Evolutionary conservation across 2,797 vertebrate species (phyloP).

Genomic region (Eulemur mongoz): DNA sequence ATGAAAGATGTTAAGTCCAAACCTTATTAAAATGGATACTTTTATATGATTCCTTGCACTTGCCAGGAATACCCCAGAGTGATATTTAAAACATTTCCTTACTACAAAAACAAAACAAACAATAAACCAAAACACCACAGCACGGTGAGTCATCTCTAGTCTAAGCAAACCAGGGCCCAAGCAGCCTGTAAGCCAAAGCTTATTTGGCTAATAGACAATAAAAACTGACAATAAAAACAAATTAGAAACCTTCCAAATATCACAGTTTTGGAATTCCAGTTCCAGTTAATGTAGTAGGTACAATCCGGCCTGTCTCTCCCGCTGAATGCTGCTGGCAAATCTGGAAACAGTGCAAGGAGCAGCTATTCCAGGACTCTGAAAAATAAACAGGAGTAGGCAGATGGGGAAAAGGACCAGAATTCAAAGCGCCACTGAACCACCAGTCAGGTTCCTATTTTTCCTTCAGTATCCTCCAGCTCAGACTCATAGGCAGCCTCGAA

Average conservation of each 20-base stretch:
- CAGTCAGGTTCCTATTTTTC: neutral
- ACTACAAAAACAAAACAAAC: slow-evolving; percentile 47
- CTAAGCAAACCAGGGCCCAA: neutral
- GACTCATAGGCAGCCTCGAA: neutral
- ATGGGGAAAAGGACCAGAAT: neutral
- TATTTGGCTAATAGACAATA: slow-evolving; percentile 5
- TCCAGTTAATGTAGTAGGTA: slow-evolving; percentile 5
- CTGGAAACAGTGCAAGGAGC: neutral
- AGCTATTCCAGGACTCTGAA: neutral
- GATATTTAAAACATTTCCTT: slow-evolving; percentile 30
- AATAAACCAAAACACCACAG: neutral
- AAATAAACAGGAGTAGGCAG: neutral
- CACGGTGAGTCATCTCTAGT: neutral
- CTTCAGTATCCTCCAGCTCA: neutral
- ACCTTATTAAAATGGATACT: neutral
- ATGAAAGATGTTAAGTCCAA: slow-evolving; percentile 21
- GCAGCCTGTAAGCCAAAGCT: neutral
- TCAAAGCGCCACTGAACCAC: neutral
- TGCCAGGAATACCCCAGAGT: neutral
- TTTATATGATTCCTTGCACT: slow-evolving; percentile 11
- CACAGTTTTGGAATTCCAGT: neutral
- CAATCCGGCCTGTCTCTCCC: neutral
- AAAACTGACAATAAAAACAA: slow-evolving; percentile 47
- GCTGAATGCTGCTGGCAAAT: neutral
- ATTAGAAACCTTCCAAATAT: slow-evolving; percentile 26